Percentiles rank a stretch among this genome's conserved stretches.
These are phyloP conservation scores for Diadophis punctatus DNA, from an alignment of 2,113 vertebrate genomes.

Conservation along the genomic window DNA sequence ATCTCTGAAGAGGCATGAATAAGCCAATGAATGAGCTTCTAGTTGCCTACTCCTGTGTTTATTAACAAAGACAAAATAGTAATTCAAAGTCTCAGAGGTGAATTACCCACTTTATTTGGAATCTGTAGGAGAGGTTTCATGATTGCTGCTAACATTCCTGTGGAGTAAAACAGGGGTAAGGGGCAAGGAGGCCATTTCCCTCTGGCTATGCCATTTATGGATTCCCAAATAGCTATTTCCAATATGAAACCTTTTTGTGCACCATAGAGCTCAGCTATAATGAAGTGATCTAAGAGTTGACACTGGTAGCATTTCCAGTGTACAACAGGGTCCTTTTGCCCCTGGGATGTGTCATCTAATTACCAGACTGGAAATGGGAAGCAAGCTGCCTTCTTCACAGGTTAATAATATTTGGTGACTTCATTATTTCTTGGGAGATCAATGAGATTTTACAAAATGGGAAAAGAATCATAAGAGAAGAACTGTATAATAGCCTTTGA, in stretches of 20 bases:
- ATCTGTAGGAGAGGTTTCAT: not conserved
- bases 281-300: conserved; percentile 25
- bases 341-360: conserved; percentile 22
- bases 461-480: conserved; percentile 5
- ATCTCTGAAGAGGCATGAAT: not conserved
- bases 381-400: conserved; percentile 10
- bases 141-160: not conserved
- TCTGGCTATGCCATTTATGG: not conserved
- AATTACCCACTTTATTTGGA: not conserved
- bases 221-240: conserved; percentile 1
- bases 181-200: not conserved
- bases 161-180: not conserved
- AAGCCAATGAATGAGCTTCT: not conserved
- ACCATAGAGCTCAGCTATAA: not conserved
- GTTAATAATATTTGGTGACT: conserved; percentile 37
- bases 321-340: conserved; percentile 13
- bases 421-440: conserved; percentile 31
- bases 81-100: not conserved
- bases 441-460: conserved; percentile 16
- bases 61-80: not conserved
- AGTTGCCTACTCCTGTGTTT: not conserved
- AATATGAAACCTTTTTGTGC: not conserved
- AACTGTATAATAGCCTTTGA: not conserved
- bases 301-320: conserved; percentile 3
- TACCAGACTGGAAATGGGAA: conserved; percentile 10